Base-by-base conservation (phyloP, 2,797 vertebrate genomes). In the Sylvilagus floridanus region DNA sequence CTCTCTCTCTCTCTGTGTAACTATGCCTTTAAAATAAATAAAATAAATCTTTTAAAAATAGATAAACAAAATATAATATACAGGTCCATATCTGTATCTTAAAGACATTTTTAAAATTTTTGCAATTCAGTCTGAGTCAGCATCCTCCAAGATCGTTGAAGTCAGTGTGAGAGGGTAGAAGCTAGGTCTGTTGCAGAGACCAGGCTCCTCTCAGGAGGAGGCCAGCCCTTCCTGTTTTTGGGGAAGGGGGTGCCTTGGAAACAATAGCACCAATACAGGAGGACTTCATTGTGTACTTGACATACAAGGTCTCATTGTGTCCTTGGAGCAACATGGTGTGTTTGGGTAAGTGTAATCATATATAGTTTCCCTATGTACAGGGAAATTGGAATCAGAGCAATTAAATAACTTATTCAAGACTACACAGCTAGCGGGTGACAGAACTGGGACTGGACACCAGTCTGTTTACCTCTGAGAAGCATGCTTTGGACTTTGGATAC, bases 401-500 rank as follows among this genome's bases (percentile, higher is more conserved):
- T 60, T 37, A 88, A 83, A 57, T 32, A 95, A 93, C 12, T 50
- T n/a, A 22, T 57, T 16, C 9, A 69, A 76, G n/a, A 26, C 60
- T 84, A 84, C 4, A 16, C 21, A 73, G 24, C 10, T 77, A 42
- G 26, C 2, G 30, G 65, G 60, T n/a, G 52, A 22, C 60, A 28
- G 68, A 60, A 32, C 22, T 32, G 57, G 1, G 0, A 30, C 21
- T 9, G 28, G 71, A 69, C 14, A 14, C 1, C 1, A 2, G 16
- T 50, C 35, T 90, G 84, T 26, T 87, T 47, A 66, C 35, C 32
- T 72, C 21, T 60, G 79, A 47, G 73, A 35, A 60, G 47, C 28
- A 42, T 13, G 28, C 37, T 10, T 42, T 69, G 52, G 47, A 52
- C 84, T 68, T 22, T 30, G 37, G 30, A 24, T 50, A 66, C 54